These are phyloP conservation scores for Aporophyla nigra DNA, from an alignment of 2,888 invertebrate species.

Conservation along the genomic window DNA sequence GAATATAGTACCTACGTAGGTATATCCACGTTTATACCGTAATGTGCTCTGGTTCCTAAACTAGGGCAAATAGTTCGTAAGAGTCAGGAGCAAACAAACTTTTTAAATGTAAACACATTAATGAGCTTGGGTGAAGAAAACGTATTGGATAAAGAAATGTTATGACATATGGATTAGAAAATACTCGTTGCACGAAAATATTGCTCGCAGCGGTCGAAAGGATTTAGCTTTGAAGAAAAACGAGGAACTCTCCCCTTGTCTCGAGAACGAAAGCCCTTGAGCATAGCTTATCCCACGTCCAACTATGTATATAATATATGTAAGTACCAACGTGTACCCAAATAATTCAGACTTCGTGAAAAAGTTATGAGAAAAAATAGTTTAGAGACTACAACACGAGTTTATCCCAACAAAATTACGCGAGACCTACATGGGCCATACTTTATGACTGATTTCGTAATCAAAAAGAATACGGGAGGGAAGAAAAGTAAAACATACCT, in stretches of 20 bases:
- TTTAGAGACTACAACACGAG: constrained; percentile 37
- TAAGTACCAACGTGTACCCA: constrained; percentile 31
- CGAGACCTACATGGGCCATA: background rate
- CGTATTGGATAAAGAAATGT: constrained; percentile 30
- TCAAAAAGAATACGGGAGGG: background rate
- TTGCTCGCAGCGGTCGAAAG: constrained; percentile 41
- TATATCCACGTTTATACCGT: constrained; percentile 1
- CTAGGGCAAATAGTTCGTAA: constrained; percentile 42
- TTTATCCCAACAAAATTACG: constrained; percentile 24
- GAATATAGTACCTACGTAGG: background rate
- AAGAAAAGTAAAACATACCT: constrained; percentile 16
- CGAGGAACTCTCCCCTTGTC: constrained; percentile 53
- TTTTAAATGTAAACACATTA: constrained; percentile 56
- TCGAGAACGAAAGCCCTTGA: constrained; percentile 64
- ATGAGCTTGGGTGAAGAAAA: constrained; percentile 23
- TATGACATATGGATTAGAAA: constrained; percentile 54
- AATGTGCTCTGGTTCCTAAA: constrained; percentile 40
- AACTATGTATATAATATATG: constrained; percentile 37
- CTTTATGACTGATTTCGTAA: constrained; percentile 31
- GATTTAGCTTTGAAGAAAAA: constrained; percentile 63
- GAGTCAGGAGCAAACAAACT: constrained; percentile 41
- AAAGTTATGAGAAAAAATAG: constrained; percentile 48
- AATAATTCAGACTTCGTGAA: constrained; percentile 46
- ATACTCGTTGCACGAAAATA: constrained; percentile 38
- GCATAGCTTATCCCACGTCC: constrained; percentile 66